Evolutionary conservation across 2,113 vertebrate species (phyloP).

Genomic region (Puffinus mauretanicus): DNA sequence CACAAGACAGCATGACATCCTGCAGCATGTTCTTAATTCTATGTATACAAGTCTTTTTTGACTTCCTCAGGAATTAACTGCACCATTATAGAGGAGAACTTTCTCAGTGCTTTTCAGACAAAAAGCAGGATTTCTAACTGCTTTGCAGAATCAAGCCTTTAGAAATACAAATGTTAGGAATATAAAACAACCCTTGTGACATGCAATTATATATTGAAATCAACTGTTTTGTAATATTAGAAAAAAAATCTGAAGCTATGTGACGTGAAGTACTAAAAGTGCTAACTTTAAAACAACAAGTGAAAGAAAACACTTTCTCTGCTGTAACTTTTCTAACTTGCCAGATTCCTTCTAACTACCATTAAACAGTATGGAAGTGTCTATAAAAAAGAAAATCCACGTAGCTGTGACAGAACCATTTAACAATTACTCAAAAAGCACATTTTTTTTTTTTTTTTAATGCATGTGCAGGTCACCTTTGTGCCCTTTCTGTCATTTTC

Average conservation of each 20-base stretch:
- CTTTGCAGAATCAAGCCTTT: neutral
- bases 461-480: neutral
- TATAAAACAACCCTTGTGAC: neutral
- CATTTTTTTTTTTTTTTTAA: neutral
- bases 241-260: neutral
- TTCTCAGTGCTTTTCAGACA: neutral
- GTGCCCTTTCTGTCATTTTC: neutral
- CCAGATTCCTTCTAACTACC: neutral
- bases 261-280: neutral
- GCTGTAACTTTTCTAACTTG: neutral
- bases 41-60: neutral
- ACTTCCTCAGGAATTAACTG: neutral
- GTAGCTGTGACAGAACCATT: neutral
- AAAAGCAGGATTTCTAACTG: neutral
- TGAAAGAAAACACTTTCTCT: neutral
- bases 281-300: neutral
- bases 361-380: neutral
- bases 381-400: neutral
- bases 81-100: neutral
- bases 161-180: neutral
- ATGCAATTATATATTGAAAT: neutral
- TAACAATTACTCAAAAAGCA: neutral
- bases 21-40: neutral
- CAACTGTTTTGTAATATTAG: neutral
- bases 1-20: neutral